Conservation (phyloP, 2,113 vertebrate species). For the Macrotis lagotis region DNA sequence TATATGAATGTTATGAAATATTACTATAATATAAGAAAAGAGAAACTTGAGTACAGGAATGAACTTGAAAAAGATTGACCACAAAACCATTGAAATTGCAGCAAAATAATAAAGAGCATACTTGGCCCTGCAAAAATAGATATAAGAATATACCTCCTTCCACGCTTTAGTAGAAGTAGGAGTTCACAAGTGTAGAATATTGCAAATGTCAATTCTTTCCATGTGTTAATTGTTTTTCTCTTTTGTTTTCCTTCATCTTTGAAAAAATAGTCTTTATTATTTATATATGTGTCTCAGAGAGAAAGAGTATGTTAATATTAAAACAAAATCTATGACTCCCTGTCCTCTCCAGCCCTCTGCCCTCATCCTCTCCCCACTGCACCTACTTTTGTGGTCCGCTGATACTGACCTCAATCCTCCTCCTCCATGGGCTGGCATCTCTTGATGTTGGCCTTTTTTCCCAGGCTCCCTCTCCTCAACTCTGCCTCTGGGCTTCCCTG, state of each 20-base stretch:
- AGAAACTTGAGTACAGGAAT: background rate
- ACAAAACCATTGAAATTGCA: background rate
- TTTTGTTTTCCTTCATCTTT: background rate
- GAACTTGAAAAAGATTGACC: background rate
- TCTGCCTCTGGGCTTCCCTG: background rate
- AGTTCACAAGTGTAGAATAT: background rate
- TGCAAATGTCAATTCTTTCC: background rate
- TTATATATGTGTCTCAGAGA: background rate
- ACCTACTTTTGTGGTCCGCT: too few species aligned
- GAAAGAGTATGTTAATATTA: background rate
- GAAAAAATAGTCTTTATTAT: background rate
- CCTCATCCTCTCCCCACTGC: too few species aligned
- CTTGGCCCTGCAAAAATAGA: background rate
- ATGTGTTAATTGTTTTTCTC: background rate
- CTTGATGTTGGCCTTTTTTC: background rate
- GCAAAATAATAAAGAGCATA: background rate
- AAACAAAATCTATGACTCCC: background rate
- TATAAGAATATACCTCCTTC: background rate
- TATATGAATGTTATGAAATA: background rate
- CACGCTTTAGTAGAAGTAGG: background rate
- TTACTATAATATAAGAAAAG: background rate
- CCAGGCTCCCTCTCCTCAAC: too few species aligned
- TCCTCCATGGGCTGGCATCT: background rate
- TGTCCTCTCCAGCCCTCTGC: background rate
- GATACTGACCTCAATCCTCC: background rate